Base-by-base conservation (phyloP, 2,797 vertebrate genomes). In the Mallotus villosus region DNA sequence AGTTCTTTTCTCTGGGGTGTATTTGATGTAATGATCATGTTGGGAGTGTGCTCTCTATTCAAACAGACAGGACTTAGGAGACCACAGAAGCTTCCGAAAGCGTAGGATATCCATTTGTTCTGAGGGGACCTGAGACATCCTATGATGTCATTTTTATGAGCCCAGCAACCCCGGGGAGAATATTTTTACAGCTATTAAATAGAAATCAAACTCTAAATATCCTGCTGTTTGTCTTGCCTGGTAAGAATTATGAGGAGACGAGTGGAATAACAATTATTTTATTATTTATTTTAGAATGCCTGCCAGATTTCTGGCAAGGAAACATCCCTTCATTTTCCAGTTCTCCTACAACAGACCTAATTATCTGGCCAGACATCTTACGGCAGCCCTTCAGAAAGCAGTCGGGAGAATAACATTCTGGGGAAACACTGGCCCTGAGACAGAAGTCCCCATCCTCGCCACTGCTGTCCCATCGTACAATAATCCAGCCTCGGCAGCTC, bases 321-420 rank as follows among this genome's bases (percentile, higher is more conserved):
- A 89, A 90, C 76, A 81, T 85, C 67, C 77, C 80, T 71, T 74
- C 58, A 78, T 78, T 58, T 80, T 85, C 72, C 83, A 82, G 68
- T 85, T 90, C 89, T 86, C 85, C 84, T 85, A 74, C 74, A 80
- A 85, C 63, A 75, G 78, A 85, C 82, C 78, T 85, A 88, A 91
- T 89, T 86, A 85, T 85, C 82, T 87, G 80, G 78, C 78, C 79
- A 90, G 84, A 88, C 83, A 82, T 86, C 68, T 84, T 71, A 76
- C 14, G 78, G 81, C 75, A 83, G 84, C 75, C 77, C 76, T 74
- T 81, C 64, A 71, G 72, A 85, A 81, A 84, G 69, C 71, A 77
- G 75, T 68, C 41, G 69, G 76, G 74, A 63, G 67, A 81, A 12
- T 11, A 46, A 62, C n/a, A 67, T 41, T 46, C 59, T 74, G 64